Conservation (phyloP, 1,140 invertebrate species). For the Panagrolaimus sp. region DNA sequence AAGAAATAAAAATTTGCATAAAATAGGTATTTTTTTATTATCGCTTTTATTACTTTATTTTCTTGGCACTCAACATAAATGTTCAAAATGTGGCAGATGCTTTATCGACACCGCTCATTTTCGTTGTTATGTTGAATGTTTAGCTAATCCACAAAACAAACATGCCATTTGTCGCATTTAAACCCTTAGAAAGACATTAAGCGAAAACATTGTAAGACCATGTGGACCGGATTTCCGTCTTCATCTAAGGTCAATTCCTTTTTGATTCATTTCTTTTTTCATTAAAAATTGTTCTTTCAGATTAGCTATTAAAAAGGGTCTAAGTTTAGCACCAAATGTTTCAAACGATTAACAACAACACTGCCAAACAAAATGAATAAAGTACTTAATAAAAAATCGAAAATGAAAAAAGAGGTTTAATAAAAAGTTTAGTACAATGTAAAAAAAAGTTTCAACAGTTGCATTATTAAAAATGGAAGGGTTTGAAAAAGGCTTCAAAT, state of each 20-base stretch:
- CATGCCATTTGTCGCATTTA: conserved; percentile 11
- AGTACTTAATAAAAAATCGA: not conserved
- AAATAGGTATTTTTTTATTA: not conserved
- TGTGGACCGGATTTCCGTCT: conserved; percentile 7
- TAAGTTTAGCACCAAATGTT: not conserved
- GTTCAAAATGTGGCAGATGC: not conserved
- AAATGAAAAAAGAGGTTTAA: not conserved
- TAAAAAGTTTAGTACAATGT: not conserved
- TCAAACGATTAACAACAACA: not conserved
- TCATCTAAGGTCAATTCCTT: conserved; percentile 3
- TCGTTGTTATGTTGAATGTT: not conserved
- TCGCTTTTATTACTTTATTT: not conserved
- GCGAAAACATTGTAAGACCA: not conserved
- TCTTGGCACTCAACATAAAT: not conserved
- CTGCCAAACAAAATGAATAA: not conserved
- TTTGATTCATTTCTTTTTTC: not conserved
- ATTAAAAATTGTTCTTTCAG: not conserved
- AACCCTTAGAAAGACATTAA: not conserved
- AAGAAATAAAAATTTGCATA: conserved; percentile 11
- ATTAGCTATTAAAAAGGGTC: too few relatives aligned
- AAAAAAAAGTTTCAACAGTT: too few relatives aligned
- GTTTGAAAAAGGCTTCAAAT: too few relatives aligned
- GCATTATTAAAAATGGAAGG: too few relatives aligned
- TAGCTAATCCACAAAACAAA: conserved; percentile 4
- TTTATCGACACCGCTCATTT: not conserved